Evolutionary conservation across 2,113 vertebrate genomes (phyloP), one percentile per base, ranked within the genome.

Genomic region (Brachionichthys hirsutus): DNA sequence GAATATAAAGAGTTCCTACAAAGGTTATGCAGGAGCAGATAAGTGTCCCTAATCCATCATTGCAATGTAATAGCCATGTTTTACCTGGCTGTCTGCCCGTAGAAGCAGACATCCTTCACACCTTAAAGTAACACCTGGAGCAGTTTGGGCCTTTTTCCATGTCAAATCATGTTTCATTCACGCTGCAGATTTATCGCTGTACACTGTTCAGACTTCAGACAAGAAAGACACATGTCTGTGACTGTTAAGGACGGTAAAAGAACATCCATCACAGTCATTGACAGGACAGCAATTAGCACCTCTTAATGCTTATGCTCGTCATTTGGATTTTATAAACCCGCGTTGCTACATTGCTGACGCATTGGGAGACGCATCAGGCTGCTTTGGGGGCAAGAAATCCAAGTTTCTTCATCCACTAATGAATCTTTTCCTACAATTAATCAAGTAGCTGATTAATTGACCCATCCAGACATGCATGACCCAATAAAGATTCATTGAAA

Each of bases 21-120:
- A 61, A 60, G 30, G 56, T 36, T 20, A 30, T 55, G 17, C 45
- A 22, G 17, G 50, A 61, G 63, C 57, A 61, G 46, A 74, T 74
- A 56, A 62, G 47, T 45, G 56, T 57, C 41, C 41, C 42, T 67
- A 62, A 74, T 67, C 57, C 41, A 52, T 16, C 41, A 42, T n/a
- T 40, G 53, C 41, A 42, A 17, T 40, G 53, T 67, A 62, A 73
- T 52, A 35, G 53, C 12, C 20, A 51, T 51, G 17, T 41, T 57
- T 57, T 53, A 67, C 57, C 53, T 44, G 41, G 13, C 20, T 52
- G 5, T 41, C 12, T 41, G 7, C 40, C 22, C 34, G 35, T 30
- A 45, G 18, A 16, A 22, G 54, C 9, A 42, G 49, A 2, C 10
- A 24, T 65, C 35, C 35, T 49, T 19, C 9, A 4, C 1, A 42